Conservation (phyloP, 1,140 invertebrate species). For the Platorchestia sp. region DNA sequence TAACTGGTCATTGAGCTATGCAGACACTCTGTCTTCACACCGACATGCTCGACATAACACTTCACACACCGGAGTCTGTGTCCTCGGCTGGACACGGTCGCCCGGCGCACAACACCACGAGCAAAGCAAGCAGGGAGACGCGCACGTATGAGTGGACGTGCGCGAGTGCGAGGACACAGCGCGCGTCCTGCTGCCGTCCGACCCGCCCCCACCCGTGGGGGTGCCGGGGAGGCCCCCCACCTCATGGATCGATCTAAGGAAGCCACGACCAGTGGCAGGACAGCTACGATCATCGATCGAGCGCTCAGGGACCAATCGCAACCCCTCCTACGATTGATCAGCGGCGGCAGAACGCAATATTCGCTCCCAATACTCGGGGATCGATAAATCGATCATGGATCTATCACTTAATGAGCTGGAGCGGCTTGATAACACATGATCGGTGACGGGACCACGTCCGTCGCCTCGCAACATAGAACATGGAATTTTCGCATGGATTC, state of each 20-base stretch:
- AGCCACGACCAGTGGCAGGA: constrained; percentile 26
- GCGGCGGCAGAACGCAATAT: background rate
- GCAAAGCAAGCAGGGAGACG: too few species aligned
- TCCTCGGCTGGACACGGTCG: too few species aligned
- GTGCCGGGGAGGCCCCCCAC: background rate
- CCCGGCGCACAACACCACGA: too few species aligned
- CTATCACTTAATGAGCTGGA: background rate
- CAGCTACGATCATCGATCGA: constrained; percentile 18
- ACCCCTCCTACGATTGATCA: constrained; percentile 25
- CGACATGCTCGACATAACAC: too few species aligned
- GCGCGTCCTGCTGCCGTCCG: background rate
- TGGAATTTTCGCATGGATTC: too few species aligned
- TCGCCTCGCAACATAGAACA: too few species aligned
- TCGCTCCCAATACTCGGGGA: background rate
- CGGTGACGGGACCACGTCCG: background rate
- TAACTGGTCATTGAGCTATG: too few species aligned
- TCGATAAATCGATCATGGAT: constrained; percentile 6
- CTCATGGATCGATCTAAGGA: constrained; percentile 40
- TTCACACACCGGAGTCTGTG: too few species aligned
- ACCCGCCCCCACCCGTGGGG: background rate
- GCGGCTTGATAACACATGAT: background rate
- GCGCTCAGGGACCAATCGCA: constrained; percentile 1
- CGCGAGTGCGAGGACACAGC: background rate
- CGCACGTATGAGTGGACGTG: background rate
- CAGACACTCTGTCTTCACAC: too few species aligned